These are phyloP conservation scores for Fopius arisanus DNA, from an alignment of 1,140 invertebrate species.

Conservation along the genomic window DNA sequence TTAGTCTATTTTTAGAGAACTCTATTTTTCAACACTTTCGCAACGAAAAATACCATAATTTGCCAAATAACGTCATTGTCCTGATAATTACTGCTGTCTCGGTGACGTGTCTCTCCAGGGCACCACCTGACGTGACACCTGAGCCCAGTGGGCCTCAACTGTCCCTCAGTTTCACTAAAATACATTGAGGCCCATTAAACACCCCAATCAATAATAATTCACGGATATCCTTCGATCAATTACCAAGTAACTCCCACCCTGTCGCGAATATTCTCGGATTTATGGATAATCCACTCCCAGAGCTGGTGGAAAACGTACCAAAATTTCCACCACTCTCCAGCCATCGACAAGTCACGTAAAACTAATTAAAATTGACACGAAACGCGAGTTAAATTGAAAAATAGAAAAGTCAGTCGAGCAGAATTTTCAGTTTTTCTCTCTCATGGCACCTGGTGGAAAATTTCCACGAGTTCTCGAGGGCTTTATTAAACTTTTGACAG, in stretches of 20 bases:
- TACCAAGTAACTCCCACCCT: not conserved
- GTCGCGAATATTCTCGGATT: not conserved
- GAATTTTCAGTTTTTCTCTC: too few relatives aligned
- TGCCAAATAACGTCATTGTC: not conserved
- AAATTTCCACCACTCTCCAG: constrained; percentile 25
- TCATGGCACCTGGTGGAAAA: too few relatives aligned
- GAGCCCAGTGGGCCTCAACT: not conserved
- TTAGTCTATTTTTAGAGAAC: too few relatives aligned
- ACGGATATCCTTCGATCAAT: not conserved
- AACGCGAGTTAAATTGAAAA: too few relatives aligned
- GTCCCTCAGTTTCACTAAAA: not conserved
- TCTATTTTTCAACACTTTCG: not conserved
- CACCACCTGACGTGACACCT: not conserved
- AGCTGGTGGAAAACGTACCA: constrained; percentile 23
- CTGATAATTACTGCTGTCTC: not conserved
- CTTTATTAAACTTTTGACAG: not conserved
- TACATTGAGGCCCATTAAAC: not conserved
- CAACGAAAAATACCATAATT: not conserved
- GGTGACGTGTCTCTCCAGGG: not conserved
- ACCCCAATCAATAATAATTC: not conserved
- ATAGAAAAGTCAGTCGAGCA: too few relatives aligned
- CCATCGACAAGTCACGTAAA: constrained; percentile 4
- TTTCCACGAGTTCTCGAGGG: too few relatives aligned
- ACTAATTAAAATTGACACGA: not conserved
- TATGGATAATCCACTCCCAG: constrained; percentile 27